A percentile compares a stretch with the other conserved stretches of the same genome.
Conservation (phyloP, 2,888 invertebrate genomes). For the Mesorhabditis spiculigera region DNA sequence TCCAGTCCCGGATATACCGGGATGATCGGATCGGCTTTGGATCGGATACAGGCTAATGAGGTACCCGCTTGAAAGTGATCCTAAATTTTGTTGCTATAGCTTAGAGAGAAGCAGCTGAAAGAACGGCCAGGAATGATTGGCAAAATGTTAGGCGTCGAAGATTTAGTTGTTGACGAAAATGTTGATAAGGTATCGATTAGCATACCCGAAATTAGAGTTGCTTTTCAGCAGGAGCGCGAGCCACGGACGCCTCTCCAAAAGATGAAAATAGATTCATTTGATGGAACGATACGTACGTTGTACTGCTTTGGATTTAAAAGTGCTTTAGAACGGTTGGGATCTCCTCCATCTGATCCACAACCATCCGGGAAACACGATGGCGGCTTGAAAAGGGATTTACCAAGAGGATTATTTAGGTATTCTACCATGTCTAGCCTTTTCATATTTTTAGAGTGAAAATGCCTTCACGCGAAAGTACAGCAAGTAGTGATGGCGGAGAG, state of each 20-base stretch:
- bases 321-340: not conserved
- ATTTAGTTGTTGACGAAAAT: not conserved
- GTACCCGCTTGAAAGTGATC: not conserved
- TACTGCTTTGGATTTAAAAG: not conserved
- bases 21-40: not conserved
- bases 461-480: not conserved
- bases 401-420: not conserved
- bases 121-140: not conserved
- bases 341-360: not conserved
- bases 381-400: not conserved
- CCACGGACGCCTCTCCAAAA: not conserved
- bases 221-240: not conserved
- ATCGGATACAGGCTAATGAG: not conserved
- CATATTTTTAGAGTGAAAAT: not conserved
- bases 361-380: not conserved
- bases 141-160: conserved; percentile 4
- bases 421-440: not conserved
- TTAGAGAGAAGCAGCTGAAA: not conserved
- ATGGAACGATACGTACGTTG: not conserved
- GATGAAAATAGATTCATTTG: conserved; percentile 1
- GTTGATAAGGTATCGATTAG: not conserved
- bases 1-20: not conserved
- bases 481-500: not conserved
- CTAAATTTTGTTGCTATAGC: no score
- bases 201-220: not conserved